These are phyloP conservation scores for Nomada lathburiana DNA, from an alignment of 2,888 invertebrate species.

Conservation along the genomic window DNA sequence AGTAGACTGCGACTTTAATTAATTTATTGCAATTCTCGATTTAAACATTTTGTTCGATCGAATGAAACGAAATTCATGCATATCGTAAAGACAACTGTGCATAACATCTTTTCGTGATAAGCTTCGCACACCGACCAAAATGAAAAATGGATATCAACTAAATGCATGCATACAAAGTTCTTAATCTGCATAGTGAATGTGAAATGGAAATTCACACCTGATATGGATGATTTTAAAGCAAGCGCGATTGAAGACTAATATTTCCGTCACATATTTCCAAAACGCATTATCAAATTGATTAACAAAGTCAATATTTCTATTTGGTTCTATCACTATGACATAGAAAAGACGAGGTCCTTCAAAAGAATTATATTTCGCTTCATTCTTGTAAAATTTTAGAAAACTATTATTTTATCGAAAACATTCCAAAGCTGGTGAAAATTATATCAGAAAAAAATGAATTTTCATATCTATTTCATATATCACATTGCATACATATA, in stretches of 20 bases:
- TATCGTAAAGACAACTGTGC: not conserved
- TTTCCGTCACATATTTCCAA: not conserved
- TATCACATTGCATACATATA: no score
- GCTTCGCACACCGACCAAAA: not conserved
- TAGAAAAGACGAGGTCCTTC: no score
- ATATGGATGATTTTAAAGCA: not conserved
- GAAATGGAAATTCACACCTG: not conserved
- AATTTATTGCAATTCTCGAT: conserved; percentile 25
- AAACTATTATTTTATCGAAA: no score
- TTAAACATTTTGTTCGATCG: not conserved
- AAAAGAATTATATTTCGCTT: not conserved
- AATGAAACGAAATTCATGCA: not conserved
- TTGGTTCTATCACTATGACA: no score
- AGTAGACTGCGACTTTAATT: conserved; percentile 27
- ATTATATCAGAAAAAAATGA: no score
- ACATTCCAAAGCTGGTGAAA: no score
- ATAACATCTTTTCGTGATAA: not conserved
- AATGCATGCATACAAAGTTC: not conserved
- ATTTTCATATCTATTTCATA: no score
- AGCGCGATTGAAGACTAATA: not conserved
- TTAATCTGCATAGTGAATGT: conserved; percentile 10
- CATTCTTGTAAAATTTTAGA: not conserved
- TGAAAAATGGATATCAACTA: conserved; percentile 1
- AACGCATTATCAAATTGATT: not conserved
- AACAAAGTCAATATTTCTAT: not conserved